phyloP scores from a whole-genome alignment of 2,888 invertebrate species.

The Tenthredo scrophulariae region DNA sequence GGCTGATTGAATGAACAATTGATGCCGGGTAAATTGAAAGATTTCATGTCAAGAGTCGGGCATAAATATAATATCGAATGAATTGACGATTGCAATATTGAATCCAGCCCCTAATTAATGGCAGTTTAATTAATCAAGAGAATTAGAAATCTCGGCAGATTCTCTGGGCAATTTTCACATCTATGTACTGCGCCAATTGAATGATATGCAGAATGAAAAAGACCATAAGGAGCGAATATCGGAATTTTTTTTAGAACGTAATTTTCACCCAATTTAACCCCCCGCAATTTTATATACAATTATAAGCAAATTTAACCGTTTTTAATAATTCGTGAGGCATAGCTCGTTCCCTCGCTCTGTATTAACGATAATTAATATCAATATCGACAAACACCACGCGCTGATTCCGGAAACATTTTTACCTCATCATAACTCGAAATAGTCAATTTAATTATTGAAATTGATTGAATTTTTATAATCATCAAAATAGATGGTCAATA shows the following conservation, averaged over 20 bases:
- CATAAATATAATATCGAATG: not conserved
- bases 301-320: not conserved
- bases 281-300: not conserved
- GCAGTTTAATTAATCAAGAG: conserved; percentile 5
- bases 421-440: not conserved
- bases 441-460: too few species aligned
- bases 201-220: not conserved
- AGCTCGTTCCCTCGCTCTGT: not conserved
- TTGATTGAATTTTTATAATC: too few species aligned
- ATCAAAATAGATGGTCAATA: too few species aligned
- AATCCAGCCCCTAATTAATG: conserved; percentile 2
- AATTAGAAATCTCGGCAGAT: not conserved
- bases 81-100: not conserved
- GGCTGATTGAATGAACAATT: not conserved
- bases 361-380: not conserved
- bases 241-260: not conserved
- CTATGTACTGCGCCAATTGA: not conserved
- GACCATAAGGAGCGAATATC: not conserved
- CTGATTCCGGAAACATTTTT: not conserved
- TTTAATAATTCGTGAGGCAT: not conserved
- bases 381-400: not conserved
- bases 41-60: not conserved
- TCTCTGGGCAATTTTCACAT: not conserved
- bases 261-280: not conserved
- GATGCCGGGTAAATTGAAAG: not conserved